Evolutionary conservation across 2,113 vertebrate species (phyloP).

Genomic region (Peucedramus taeniatus): DNA sequence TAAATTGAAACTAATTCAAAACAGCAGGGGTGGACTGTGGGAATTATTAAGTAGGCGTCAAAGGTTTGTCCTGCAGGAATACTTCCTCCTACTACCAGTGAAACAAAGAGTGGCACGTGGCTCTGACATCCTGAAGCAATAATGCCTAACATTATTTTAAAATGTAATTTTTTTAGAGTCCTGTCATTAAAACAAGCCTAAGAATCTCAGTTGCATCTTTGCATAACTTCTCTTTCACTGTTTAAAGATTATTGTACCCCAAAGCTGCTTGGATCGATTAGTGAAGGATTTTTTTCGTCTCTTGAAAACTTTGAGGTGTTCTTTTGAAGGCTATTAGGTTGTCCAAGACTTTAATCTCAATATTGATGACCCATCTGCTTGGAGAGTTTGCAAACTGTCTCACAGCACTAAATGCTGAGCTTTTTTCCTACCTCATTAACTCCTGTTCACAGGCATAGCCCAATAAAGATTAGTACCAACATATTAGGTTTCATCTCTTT

Average conservation of each 20-base stretch:
- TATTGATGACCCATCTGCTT: slow-evolving; percentile 24
- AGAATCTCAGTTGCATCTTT: not conserved
- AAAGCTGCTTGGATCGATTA: not conserved
- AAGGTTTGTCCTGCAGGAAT: not conserved
- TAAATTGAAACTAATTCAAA: not conserved
- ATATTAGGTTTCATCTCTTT: not conserved
- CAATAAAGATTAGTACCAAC: not conserved
- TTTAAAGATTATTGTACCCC: not conserved
- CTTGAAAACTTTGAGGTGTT: not conserved
- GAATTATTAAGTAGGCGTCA: not conserved
- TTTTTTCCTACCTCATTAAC: slow-evolving; percentile 12
- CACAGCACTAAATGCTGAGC: not conserved
- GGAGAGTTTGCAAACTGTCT: not conserved
- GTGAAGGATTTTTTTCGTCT: not conserved
- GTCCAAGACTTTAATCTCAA: slow-evolving; percentile 3
- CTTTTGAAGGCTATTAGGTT: not conserved
- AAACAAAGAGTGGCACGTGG: accelerated
- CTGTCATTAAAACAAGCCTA: not conserved
- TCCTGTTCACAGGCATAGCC: not conserved
- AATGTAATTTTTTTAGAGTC: not conserved
- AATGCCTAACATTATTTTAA: not conserved
- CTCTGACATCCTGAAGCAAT: not conserved
- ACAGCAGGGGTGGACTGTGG: not conserved
- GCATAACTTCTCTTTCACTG: not conserved
- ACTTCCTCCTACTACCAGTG: not conserved